Evolutionary conservation across 2,888 invertebrate species (phyloP).

Genomic region (Drosophila kuntzei): DNA sequence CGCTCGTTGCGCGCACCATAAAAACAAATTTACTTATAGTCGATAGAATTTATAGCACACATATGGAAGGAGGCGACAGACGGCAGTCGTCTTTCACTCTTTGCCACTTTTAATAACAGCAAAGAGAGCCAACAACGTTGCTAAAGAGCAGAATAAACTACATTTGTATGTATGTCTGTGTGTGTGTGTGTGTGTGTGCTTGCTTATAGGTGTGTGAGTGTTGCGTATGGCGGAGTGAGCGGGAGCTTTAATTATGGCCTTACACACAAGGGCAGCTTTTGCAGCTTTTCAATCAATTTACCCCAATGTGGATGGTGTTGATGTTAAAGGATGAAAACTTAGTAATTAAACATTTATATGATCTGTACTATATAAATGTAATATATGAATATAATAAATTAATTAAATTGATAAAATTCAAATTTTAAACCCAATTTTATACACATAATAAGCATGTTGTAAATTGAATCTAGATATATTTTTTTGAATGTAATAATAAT

Average conservation of each 20-base stretch:
- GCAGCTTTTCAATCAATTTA: not conserved
- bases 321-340: conserved; percentile 18
- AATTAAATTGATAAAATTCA: not conserved
- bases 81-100: conserved; percentile 36
- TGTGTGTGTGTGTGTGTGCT: conserved; percentile 5
- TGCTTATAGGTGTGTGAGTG: too few species aligned
- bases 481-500: too few species aligned
- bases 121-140: conserved; percentile 55
- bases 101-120: conserved; percentile 49
- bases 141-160: conserved; percentile 40
- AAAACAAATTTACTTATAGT: conserved; percentile 33
- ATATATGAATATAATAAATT: not conserved
- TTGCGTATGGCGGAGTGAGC: not conserved
- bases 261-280: conserved; percentile 45
- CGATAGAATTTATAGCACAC: conserved; percentile 45
- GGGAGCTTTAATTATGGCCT: conserved; percentile 36
- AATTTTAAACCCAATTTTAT: too few species aligned
- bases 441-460: too few species aligned
- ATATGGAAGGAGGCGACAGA: conserved; percentile 36
- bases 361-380: not conserved
- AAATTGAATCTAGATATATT: too few species aligned
- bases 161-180: conserved; percentile 5
- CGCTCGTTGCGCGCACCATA: conserved; percentile 20
- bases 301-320: conserved; percentile 3
- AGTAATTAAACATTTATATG: not conserved